Conservation (phyloP, 1,140 invertebrate genomes). For the Zaprionus vittiger region DNA sequence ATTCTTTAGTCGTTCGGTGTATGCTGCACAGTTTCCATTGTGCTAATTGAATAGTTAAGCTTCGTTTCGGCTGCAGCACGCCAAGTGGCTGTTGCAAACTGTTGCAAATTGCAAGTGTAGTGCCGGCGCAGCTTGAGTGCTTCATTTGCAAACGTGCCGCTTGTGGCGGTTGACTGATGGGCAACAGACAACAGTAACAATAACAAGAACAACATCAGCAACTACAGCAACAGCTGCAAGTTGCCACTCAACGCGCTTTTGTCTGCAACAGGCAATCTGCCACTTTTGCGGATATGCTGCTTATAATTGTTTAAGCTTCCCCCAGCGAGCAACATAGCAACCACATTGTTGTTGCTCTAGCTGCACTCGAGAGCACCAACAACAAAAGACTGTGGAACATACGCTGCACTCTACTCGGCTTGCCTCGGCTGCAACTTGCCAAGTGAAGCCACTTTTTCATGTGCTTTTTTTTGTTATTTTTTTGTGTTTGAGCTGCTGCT, state of each 20-base stretch:
- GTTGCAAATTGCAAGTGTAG: constrained; percentile 38
- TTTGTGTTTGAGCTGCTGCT: background rate
- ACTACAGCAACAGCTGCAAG: background rate
- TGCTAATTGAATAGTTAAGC: constrained; percentile 74
- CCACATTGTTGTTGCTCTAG: constrained; percentile 18
- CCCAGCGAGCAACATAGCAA: constrained; percentile 24
- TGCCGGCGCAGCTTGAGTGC: constrained; percentile 13
- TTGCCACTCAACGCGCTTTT: constrained; percentile 14
- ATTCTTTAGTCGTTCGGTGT: background rate
- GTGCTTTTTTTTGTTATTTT: background rate
- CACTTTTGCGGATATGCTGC: constrained; percentile 57
- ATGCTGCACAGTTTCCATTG: constrained; percentile 30
- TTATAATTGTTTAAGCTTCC: constrained; percentile 61
- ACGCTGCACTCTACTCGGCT: constrained; percentile 16
- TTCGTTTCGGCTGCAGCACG: constrained; percentile 56
- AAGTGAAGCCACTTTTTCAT: constrained; percentile 35
- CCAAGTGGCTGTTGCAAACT: constrained; percentile 61
- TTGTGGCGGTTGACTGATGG: constrained; percentile 33
- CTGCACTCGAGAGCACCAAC: background rate
- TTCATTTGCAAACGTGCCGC: constrained; percentile 43
- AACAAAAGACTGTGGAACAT: constrained; percentile 7
- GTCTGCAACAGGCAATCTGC: constrained; percentile 64
- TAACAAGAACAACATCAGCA: background rate
- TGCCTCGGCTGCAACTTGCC: constrained; percentile 1
- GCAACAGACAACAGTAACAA: constrained; percentile 1